These are phyloP conservation scores for Huso huso DNA, from an alignment of 2,797 vertebrate genomes.

Conservation along the genomic window DNA sequence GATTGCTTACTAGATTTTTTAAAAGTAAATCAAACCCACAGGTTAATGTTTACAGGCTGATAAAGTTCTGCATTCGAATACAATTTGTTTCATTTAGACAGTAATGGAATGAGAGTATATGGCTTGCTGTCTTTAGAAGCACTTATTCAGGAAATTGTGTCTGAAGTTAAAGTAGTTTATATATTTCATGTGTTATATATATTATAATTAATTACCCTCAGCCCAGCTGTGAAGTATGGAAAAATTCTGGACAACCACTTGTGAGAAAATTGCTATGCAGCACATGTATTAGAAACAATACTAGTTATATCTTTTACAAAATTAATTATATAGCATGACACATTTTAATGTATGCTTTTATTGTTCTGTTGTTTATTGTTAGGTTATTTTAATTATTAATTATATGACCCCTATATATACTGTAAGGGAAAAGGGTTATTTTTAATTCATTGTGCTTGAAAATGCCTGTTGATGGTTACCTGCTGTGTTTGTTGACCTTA, in stretches of 20 bases:
- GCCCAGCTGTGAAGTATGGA: neutral
- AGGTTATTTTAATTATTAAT: constrained; percentile 6
- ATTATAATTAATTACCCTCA: constrained; percentile 10
- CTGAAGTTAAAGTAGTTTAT: constrained; percentile 21
- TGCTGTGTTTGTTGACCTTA: constrained; percentile 1
- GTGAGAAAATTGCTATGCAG: constrained; percentile 3
- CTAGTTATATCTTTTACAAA: too few relatives aligned
- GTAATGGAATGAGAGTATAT: constrained; percentile 13
- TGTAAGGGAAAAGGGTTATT: constrained; percentile 1
- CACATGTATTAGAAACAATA: too few relatives aligned
- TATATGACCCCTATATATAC: constrained; percentile 6
- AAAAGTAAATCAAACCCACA: neutral
- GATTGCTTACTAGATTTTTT: constrained; percentile 26
- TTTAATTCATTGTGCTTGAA: neutral
- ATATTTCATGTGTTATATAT: constrained; percentile 17
- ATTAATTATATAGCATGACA: too few relatives aligned
- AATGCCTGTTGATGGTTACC: constrained; percentile 4
- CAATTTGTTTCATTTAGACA: constrained; percentile 12
- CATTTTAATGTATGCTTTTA: too few relatives aligned
- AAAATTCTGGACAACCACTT: neutral
- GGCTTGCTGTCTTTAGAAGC: constrained; percentile 16
- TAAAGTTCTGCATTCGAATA: constrained; percentile 17
- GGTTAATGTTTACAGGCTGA: constrained; percentile 23
- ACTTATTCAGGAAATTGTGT: constrained; percentile 17
- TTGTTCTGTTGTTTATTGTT: too few relatives aligned